Percentiles rank a stretch among this genome's conserved stretches.
Conservation (phyloP, 2,797 vertebrate genomes). For the Ibycter americanus region DNA sequence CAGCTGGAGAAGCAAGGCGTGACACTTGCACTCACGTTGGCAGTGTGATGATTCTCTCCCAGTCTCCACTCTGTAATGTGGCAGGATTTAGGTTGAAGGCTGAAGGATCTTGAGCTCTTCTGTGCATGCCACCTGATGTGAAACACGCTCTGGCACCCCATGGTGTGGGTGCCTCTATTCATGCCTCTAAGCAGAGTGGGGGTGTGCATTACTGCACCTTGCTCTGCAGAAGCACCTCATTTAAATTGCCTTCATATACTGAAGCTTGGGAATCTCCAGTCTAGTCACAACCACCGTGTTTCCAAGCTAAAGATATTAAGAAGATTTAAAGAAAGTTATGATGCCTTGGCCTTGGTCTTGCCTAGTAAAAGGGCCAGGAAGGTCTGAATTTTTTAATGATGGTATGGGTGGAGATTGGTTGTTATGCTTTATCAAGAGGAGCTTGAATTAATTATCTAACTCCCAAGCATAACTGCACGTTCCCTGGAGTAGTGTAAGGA, state of each 20-base stretch:
- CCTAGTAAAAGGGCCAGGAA: not conserved
- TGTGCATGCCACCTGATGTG: not conserved
- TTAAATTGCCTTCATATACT: not conserved
- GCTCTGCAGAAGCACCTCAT: no score
- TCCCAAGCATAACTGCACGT: not conserved
- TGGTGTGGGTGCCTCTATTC: not conserved
- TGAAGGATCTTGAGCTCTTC: not conserved
- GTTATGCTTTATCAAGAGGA: not conserved
- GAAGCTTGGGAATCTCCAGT: not conserved
- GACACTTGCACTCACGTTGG: not conserved
- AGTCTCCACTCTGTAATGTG: not conserved
- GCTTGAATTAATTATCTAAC: not conserved
- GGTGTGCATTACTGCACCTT: not conserved
- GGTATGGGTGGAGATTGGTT: not conserved
- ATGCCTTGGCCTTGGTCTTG: not conserved
- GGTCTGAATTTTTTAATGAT: not conserved
- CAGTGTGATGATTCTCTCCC: not conserved
- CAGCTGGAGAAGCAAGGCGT: not conserved
- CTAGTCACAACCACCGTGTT: not conserved
- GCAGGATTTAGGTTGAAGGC: not conserved
- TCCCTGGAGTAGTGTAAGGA: not conserved
- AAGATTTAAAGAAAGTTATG: not conserved
- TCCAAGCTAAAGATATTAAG: not conserved
- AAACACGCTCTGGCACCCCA: not conserved
- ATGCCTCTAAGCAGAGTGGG: not conserved